Evolutionary conservation across 2,888 invertebrate genomes (phyloP), one percentile per base, ranked within the genome.

Genomic region (Brachyptera putata): DNA sequence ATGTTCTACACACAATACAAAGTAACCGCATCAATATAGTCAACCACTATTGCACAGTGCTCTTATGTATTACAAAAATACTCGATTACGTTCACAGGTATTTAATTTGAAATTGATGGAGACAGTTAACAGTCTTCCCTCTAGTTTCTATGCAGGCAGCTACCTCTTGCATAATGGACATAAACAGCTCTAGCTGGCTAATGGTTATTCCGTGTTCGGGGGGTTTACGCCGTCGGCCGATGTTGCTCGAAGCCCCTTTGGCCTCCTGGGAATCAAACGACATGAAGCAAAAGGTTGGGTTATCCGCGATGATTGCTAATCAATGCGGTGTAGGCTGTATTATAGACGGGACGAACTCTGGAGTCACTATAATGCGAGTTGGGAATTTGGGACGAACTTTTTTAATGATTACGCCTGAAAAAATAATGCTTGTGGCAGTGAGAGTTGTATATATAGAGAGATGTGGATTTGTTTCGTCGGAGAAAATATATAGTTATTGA

Each of bases 161-260:
- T 11, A 7, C 34, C 34, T 30, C 18, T 46, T 22, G 21, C 46
- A 46, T 24, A 46, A 46, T 46, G 22, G 22, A 24, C 21, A 46
- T 21, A 24, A 46, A 3, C 18, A 24, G 1, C 11, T 9, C 46
- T 9, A 46, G 24, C 16, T 41, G 21, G 16, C 26, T 53, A 53
- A 53, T 53, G 53, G 53, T 53, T 34, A 53, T 53, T 53, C 53
- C 53, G 22, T 53, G 53, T 53, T 34, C 18, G 53, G 22, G 26
- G 3, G 48, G 50, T n/a, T n/a, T n/a, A n/a, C n/a, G n/a, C n/a
- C n/a, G n/a, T n/a, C n/a, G 46, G 24, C 39, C 39, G 46, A 1
- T 13, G 22, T 3, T 21, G 7, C 11, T n/a, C 53, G 36, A n/a
- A 5, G 50, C 13, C 16, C 48, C 41, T 21, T 14, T 16, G 41